Evolutionary conservation across 2,888 invertebrate genomes (phyloP).

Genomic region (Melanostoma scalare): DNA sequence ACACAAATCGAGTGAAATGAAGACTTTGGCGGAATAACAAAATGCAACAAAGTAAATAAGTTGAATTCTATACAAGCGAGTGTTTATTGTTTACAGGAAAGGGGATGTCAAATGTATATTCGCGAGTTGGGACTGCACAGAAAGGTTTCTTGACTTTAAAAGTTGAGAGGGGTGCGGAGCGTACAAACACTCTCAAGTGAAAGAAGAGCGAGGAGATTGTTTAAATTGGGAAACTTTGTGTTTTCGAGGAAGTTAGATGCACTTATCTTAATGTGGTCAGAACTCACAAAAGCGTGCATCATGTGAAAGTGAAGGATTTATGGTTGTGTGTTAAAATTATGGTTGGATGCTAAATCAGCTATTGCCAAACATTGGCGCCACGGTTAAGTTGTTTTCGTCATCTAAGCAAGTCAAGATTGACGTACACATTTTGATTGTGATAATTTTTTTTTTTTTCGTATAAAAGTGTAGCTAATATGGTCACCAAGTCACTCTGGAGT

Average conservation of each 20-base stretch:
- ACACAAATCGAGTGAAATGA: background rate
- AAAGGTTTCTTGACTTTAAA: conserved; percentile 19
- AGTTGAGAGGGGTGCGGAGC: background rate
- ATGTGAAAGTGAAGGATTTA: background rate
- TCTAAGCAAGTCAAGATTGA: too few relatives aligned
- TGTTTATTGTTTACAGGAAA: conserved; percentile 47
- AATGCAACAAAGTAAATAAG: conserved; percentile 58
- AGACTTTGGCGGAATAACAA: conserved; percentile 39
- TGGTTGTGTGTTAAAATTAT: background rate
- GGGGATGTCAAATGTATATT: background rate
- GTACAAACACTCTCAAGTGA: background rate
- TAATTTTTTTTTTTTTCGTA: too few relatives aligned
- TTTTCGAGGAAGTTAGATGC: conserved; percentile 33
- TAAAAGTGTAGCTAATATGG: too few relatives aligned
- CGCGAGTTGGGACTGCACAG: background rate
- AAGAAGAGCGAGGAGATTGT: conserved; percentile 12
- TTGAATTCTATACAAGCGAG: conserved; percentile 40
- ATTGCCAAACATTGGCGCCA: too few relatives aligned
- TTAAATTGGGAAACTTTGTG: conserved; percentile 20
- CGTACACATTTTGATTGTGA: too few relatives aligned
- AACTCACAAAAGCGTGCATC: conserved; percentile 4
- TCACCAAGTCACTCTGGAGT: too few relatives aligned
- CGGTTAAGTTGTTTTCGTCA: too few relatives aligned
- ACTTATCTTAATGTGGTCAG: conserved; percentile 36
- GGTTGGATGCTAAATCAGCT: too few relatives aligned